Evolutionary conservation across 2,797 vertebrate species (phyloP).

Genomic region (Scolopax bukidnonensis): DNA sequence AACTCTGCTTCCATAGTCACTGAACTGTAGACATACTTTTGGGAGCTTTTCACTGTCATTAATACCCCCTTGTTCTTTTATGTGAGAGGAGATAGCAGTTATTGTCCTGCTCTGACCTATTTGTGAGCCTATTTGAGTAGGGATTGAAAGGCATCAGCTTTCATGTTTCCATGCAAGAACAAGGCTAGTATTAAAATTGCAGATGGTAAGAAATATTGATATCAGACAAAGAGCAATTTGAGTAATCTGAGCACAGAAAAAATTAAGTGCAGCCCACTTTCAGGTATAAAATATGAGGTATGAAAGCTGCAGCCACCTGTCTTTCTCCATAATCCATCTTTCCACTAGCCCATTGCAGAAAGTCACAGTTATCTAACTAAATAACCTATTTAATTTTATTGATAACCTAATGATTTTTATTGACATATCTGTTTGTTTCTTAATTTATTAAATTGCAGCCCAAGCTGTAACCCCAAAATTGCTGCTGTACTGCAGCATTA

Average conservation of each 20-base stretch:
- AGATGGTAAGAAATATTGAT: background rate
- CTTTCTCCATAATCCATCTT: background rate
- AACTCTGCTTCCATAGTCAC: background rate
- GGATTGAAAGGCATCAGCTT: slow-evolving; percentile 10
- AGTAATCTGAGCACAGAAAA: background rate
- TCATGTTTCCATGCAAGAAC: slow-evolving; percentile 1
- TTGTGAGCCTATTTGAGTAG: background rate
- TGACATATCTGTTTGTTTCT: background rate
- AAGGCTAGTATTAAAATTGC: background rate
- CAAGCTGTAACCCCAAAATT: background rate
- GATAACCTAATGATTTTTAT: background rate
- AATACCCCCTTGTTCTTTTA: background rate
- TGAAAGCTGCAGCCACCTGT: background rate
- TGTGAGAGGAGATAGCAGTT: background rate
- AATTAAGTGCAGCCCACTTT: background rate
- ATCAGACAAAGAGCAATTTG: background rate
- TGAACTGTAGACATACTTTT: accelerated
- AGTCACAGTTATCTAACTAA: background rate
- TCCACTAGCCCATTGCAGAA: background rate
- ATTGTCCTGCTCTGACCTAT: background rate
- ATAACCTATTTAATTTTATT: background rate
- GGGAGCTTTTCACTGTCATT: background rate
- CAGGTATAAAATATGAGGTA: background rate
- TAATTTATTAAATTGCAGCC: background rate
- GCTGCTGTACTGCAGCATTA: background rate